phyloP scores from a whole-genome alignment of 2,113 vertebrate genomes.

The Scartelaos histophorus region DNA sequence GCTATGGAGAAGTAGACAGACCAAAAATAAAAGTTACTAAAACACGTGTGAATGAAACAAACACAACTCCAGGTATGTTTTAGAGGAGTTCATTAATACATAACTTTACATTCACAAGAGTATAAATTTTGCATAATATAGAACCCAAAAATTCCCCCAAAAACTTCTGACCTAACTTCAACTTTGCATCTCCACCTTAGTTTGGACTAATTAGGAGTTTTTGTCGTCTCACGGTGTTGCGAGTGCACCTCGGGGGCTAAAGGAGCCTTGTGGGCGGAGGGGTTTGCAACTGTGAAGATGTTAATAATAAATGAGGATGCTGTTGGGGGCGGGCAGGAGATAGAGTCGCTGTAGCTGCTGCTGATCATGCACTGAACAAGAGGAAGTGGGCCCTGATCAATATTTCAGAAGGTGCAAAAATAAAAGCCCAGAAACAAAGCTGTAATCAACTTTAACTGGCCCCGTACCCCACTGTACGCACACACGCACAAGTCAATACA shows the following conservation, averaged over 20 bases:
- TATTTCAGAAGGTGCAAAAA: constrained; percentile 63
- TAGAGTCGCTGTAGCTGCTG: constrained; percentile 50
- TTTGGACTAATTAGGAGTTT: constrained; percentile 68
- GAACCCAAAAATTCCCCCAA: not conserved
- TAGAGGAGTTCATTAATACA: too few relatives aligned
- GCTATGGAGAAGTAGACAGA: too few relatives aligned
- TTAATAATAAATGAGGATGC: constrained; percentile 71
- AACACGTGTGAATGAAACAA: too few relatives aligned
- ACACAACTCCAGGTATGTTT: too few relatives aligned
- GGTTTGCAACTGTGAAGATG: constrained; percentile 51
- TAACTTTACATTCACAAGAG: too few relatives aligned
- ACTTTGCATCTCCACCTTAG: constrained; percentile 25
- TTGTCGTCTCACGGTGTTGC: constrained; percentile 58
- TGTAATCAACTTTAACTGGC: constrained; percentile 44
- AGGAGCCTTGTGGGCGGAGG: constrained; percentile 54
- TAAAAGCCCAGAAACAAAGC: constrained; percentile 29
- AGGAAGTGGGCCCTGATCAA: constrained; percentile 64
- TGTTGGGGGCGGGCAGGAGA: constrained; percentile 61
- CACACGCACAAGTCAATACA: constrained; percentile 5
- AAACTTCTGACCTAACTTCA: not conserved
- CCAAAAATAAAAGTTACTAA: too few relatives aligned
- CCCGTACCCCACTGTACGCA: not conserved
- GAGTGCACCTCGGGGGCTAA: constrained; percentile 50
- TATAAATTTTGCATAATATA: too few relatives aligned
- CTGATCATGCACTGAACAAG: constrained; percentile 62